Evolutionary conservation across 2,888 invertebrate species (phyloP).

Genomic region (Watsonalla cultraria): DNA sequence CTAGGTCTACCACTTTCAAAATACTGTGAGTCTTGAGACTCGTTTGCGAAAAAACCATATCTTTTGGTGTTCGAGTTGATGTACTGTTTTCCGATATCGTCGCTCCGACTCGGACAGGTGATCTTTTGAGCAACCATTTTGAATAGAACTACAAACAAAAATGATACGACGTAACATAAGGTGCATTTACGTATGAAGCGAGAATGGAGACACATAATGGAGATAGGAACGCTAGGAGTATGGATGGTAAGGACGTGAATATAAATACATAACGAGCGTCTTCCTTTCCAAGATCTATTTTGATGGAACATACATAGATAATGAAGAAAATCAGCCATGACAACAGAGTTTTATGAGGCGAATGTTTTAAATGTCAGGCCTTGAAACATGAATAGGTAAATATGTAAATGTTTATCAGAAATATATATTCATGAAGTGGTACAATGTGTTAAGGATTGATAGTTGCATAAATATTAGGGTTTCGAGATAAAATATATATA

Average conservation of each 20-base stretch:
- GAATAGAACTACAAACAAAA: conserved; percentile 79
- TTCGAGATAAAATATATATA: conserved; percentile 17
- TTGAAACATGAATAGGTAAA: conserved; percentile 28
- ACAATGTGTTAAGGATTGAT: conserved; percentile 31
- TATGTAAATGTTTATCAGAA: conserved; percentile 12
- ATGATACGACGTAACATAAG: conserved; percentile 78
- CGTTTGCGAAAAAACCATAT: conserved; percentile 78
- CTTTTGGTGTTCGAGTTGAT: conserved; percentile 68
- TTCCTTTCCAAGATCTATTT: not conserved
- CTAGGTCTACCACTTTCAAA: conserved; percentile 76
- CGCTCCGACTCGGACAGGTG: conserved; percentile 75
- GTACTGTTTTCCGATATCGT: conserved; percentile 70
- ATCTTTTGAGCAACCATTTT: conserved; percentile 78
- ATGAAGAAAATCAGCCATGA: not conserved
- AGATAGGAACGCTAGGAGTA: conserved; percentile 10
- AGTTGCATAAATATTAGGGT: conserved; percentile 52
- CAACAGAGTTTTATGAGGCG: conserved; percentile 12
- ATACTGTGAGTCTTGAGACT: conserved; percentile 69
- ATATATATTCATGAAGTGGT: conserved; percentile 19
- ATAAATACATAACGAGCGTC: conserved; percentile 7
- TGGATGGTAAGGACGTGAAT: conserved; percentile 10
- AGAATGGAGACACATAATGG: conserved; percentile 23
- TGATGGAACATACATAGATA: not conserved
- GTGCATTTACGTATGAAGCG: conserved; percentile 70
- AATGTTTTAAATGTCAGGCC: conserved; percentile 25